Evolutionary conservation across 2,888 invertebrate species (phyloP).

Genomic region (Harpalus rubripes): DNA sequence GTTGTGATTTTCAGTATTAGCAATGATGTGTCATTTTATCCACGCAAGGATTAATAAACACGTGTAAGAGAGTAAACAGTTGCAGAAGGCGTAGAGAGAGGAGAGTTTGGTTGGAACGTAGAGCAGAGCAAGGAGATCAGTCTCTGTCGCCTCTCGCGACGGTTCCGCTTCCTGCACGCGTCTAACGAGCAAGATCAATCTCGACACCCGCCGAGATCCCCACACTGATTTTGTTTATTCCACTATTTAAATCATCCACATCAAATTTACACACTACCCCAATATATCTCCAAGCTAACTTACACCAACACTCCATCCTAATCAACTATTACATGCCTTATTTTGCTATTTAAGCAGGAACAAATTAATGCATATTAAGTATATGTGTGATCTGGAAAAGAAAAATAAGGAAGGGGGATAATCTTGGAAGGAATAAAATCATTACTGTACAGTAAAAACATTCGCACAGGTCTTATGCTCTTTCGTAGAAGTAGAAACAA

Average conservation of each 20-base stretch:
- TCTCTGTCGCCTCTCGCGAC: constrained; percentile 45
- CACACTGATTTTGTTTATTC: constrained; percentile 42
- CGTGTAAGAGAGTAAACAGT: not conserved
- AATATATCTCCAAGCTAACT: not conserved
- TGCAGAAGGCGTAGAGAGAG: constrained; percentile 5
- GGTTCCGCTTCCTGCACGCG: constrained; percentile 35
- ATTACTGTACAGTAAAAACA: no score
- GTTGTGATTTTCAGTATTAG: no score
- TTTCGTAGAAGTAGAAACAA: no score
- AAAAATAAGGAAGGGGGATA: no score
- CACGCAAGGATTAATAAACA: constrained; percentile 11
- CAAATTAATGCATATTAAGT: no score
- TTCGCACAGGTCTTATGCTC: no score
- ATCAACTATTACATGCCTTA: not conserved
- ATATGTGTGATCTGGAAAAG: no score
- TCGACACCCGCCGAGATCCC: constrained; percentile 36
- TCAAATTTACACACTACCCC: constrained; percentile 19
- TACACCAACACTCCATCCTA: not conserved
- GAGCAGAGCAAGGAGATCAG: constrained; percentile 25
- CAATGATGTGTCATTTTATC: not conserved
- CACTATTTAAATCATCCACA: constrained; percentile 40
- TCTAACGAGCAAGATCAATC: constrained; percentile 50
- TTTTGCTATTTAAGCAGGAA: no score
- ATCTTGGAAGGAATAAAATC: no score
- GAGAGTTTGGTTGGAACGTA: not conserved